Evolutionary conservation across 1,140 invertebrate genomes (phyloP).

Genomic region (Cephus cinctus): DNA sequence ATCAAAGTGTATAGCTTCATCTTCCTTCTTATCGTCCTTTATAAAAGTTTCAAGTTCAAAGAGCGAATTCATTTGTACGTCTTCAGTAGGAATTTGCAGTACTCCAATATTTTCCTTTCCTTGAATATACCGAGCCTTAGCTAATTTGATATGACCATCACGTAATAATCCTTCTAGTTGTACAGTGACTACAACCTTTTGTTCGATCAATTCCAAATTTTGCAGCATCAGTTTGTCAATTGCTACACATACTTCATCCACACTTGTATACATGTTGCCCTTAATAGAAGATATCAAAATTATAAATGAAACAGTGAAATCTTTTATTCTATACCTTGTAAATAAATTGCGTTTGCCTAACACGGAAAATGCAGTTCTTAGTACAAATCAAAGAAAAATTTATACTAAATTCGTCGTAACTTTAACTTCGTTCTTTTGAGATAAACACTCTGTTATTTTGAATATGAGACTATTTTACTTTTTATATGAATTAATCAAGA

Average conservation of each 20-base stretch:
- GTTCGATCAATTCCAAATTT: constrained; percentile 67
- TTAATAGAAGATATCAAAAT: neutral
- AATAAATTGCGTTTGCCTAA: too few relatives aligned
- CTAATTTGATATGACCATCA: constrained; percentile 65
- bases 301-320: too few relatives aligned
- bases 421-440: too few relatives aligned
- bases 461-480: too few relatives aligned
- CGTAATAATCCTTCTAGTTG: constrained; percentile 65
- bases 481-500: too few relatives aligned
- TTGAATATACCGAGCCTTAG: constrained; percentile 71
- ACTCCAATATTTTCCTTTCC: constrained; percentile 67
- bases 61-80: constrained; percentile 47
- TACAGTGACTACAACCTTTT: constrained; percentile 64
- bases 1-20: constrained; percentile 33
- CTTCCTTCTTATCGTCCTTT: constrained; percentile 41
- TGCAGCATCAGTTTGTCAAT: constrained; percentile 64
- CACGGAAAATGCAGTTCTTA: too few relatives aligned
- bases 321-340: too few relatives aligned
- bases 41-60: constrained; percentile 60
- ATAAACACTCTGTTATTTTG: too few relatives aligned
- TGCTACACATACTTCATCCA: constrained; percentile 50
- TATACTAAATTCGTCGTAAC: too few relatives aligned
- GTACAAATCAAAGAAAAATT: too few relatives aligned
- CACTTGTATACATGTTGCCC: constrained; percentile 15
- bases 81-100: constrained; percentile 65